These are phyloP conservation scores for Helogale parvula DNA, from an alignment of 2,113 vertebrate species.

Conservation along the genomic window DNA sequence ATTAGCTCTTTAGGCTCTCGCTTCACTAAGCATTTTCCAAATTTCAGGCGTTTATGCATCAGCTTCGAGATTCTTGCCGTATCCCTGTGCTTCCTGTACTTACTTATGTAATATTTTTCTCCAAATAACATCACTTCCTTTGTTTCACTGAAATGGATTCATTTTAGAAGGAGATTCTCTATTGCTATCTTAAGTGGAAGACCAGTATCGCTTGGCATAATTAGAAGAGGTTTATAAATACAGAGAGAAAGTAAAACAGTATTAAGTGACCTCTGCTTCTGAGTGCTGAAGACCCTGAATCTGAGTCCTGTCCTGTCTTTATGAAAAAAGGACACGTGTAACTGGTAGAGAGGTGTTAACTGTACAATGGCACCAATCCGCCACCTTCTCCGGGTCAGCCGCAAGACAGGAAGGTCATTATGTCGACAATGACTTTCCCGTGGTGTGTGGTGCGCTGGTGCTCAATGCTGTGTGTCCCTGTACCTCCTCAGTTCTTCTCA, in stretches of 20 bases:
- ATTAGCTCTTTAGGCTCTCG: background rate
- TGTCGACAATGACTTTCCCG: background rate
- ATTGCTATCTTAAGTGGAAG: background rate
- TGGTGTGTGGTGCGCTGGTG: too few relatives aligned
- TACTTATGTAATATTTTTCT: background rate
- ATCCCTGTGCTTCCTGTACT: background rate
- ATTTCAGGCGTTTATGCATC: background rate
- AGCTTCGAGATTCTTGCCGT: background rate
- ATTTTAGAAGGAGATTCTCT: conserved; percentile 30
- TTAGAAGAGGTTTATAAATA: background rate
- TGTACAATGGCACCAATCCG: background rate
- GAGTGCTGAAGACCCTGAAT: background rate
- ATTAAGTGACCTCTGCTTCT: background rate
- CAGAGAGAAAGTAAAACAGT: background rate
- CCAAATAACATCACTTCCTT: background rate
- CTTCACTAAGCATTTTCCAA: background rate
- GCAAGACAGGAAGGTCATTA: background rate
- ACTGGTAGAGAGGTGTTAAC: background rate
- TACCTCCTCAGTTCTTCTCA: background rate
- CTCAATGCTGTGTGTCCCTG: background rate
- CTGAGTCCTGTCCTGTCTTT: background rate
- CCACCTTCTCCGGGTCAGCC: background rate
- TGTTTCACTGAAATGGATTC: background rate
- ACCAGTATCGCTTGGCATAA: background rate
- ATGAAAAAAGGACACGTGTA: background rate